Evolutionary conservation across 1,140 invertebrate species (phyloP), one percentile per base, ranked within the genome.

Genomic region (Diploscapter pachys): DNA sequence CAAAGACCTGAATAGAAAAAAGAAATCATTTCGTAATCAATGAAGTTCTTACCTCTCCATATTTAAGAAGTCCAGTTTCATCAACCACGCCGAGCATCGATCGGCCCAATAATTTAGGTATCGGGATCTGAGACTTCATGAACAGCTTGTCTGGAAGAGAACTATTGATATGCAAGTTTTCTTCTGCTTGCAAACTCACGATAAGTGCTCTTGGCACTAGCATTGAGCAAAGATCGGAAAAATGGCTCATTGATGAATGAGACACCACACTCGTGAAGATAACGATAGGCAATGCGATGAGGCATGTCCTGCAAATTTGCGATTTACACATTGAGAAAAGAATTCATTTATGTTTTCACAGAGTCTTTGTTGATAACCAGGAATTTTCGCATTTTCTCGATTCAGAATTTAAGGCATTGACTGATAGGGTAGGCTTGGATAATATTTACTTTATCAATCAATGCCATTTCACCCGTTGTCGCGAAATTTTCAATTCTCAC

Each of bases 201-300:
- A 76, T 79, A 62, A 53, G 54, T 73, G 51, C 78, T 74, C 52
- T 73, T 66, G 77, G 83, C 70, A 53, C 70, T 75, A 57, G 81
- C 67, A 6, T 84, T 67, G 3, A 86, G 72, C 31, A 86, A 66
- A 4, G 72, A 63, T 4, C 80, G 79, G 72, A 87, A 86, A 50
- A 86, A 86, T 49, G 85, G 85, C 62, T 86, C 85, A 63, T 77
- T 50, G 11, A 82, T 85, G 2, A 86, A 57, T 66, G 62, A 55
- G 51, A 83, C 77, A 3, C 81, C 82, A 87, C 76, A 52, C 80
- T 76, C 2, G 73, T 73, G 4, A 77, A 69, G 54, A 79, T 80
- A 31, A 77, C 67, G 6, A 85, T 79, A 72, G 5, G 66, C 63
- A 53, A 84, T 82, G 49, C 77, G 66, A 54, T 68, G 67, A 52